Percentiles rank a stretch among this genome's conserved stretches.
phyloP scores from a whole-genome alignment of 37 sponge, comb jelly and placozoan genomes.

The Ianthella basta region DNA sequence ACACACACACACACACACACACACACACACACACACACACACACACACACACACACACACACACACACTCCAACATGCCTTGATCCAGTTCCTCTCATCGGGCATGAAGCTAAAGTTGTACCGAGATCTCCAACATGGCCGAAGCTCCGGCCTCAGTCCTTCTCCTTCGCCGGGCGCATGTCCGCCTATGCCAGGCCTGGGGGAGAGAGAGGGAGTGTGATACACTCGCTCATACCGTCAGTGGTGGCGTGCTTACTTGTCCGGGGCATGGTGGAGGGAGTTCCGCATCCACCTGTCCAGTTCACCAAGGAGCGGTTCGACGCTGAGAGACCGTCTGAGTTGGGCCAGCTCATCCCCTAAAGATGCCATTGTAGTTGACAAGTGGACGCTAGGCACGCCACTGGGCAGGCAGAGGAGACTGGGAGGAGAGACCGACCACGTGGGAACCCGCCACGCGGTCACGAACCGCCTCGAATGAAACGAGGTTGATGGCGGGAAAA shows the following conservation, averaged over 20 bases:
- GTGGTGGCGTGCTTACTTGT: not conserved
- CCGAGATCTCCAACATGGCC: not conserved
- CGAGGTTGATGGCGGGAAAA: slow-evolving; percentile 12
- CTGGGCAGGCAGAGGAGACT: not conserved
- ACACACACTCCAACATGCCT: not conserved
- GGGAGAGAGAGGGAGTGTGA: not conserved
- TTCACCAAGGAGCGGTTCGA: slow-evolving; percentile 60
- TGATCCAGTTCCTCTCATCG: slow-evolving; percentile 10
- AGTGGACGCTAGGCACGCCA: not conserved
- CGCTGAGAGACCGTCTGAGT: slow-evolving; percentile 56
- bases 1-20: not conserved
- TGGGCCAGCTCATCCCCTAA: not conserved
- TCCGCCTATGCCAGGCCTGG: not conserved
- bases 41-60: not conserved
- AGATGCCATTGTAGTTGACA: not conserved
- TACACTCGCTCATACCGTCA: not conserved
- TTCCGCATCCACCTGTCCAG: slow-evolving; percentile 47
- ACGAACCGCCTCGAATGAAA: not conserved
- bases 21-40: slow-evolving; percentile 6
- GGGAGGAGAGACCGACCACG: no score
- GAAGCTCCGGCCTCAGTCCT: not conserved
- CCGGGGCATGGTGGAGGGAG: not conserved
- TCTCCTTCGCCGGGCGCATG: not conserved
- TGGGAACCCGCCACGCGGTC: not conserved
- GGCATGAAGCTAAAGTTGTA: slow-evolving; percentile 30